Base-by-base conservation (phyloP, 2,113 vertebrate species). In the Bubo scandiacus region DNA sequence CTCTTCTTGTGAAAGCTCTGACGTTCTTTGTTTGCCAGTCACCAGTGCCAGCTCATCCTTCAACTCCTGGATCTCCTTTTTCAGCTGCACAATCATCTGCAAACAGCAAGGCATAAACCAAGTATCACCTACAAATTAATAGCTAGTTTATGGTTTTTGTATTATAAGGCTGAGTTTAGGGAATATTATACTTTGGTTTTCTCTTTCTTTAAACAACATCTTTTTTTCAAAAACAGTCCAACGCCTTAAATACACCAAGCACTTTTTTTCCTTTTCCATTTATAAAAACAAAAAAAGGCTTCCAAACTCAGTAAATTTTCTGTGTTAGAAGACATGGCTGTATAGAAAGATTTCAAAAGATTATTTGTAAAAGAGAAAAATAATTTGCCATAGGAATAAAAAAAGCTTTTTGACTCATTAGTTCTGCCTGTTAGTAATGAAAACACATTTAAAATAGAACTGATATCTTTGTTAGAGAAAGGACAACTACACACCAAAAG, bases 21-120 rank as follows among this genome's bases (percentile, higher is more conserved):
- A 98, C 0, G 97, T 97, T 95, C 98, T 98, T 95, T 96, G 97
- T 94, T 99, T 97, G 75, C 99, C 99, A 6, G 98, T 99, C 92
- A 99, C 94, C 92, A 99, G 75, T 5, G 96, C 96, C 92, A 99
- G 98, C 93, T 99, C 99, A 73, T 99, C 98, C 96, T 98, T 99
- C 96, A 99, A 96, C 29, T 97, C 98, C 93, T 98, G 98, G 90
- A 99, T 97, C 97, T 99, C 99, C 81, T 98, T 99, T 93, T 98
- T 99, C 90, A 99, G 97, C 79, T 97, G 98, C 9, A 96, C 34
- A 80, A 99, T 99, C 87, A 99, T 62, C 99, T 99, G 81, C 42
- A 94, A 96, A 97, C 15, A 97, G 52, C 17, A 95, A 95, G 54
- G 36, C 8, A 95, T 68, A 94, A 93, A 96, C 26, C 59, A 78